These are phyloP conservation scores for Oryctes rhinoceros DNA, from an alignment of 1,140 invertebrate genomes.

Conservation along the genomic window DNA sequence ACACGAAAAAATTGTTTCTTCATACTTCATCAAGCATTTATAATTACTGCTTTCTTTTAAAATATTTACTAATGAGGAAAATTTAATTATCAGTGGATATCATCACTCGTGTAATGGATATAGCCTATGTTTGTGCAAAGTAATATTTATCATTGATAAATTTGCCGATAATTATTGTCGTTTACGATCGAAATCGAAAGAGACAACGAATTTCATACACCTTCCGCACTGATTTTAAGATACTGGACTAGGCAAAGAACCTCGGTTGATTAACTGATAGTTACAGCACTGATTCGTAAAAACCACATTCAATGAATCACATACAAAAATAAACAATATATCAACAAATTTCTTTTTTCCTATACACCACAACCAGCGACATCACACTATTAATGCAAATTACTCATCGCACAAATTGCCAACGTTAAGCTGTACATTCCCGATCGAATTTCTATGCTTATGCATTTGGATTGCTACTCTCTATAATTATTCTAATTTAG, in stretches of 20 bases:
- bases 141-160: conserved; percentile 39
- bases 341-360: conserved; percentile 39
- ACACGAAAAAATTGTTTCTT: conserved; percentile 90
- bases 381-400: conserved; percentile 33
- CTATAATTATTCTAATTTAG: conserved; percentile 31
- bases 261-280: background rate
- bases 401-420: conserved; percentile 17
- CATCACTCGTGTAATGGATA: conserved; percentile 17
- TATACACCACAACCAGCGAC: conserved; percentile 33
- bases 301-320: conserved; percentile 34
- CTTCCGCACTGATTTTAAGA: conserved; percentile 27
- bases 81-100: conserved; percentile 22
- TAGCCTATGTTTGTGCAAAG: background rate
- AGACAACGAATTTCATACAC: conserved; percentile 20
- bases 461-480: conserved; percentile 28
- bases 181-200: conserved; percentile 1
- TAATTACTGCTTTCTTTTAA: conserved; percentile 8
- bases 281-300: conserved; percentile 27
- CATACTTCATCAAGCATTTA: conserved; percentile 62
- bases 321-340: conserved; percentile 43
- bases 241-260: conserved; percentile 2
- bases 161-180: conserved; percentile 36
- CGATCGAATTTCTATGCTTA: background rate
- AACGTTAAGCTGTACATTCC: conserved; percentile 5
- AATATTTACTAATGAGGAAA: conserved; percentile 7